Conservation (phyloP, 2,797 vertebrate genomes). For the Crenichthys baileyi region DNA sequence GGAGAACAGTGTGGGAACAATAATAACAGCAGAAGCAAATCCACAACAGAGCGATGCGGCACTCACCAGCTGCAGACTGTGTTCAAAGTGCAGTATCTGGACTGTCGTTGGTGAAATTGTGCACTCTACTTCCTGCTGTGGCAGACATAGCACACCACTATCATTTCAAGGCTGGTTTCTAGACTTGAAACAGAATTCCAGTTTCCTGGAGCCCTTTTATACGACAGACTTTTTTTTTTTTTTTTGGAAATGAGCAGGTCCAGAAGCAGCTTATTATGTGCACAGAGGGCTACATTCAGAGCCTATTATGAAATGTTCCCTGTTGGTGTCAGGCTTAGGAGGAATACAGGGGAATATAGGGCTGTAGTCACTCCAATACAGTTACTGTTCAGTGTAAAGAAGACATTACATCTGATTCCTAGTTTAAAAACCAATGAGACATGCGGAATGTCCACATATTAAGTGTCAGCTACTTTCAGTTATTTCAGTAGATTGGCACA, state of each 20-base stretch:
- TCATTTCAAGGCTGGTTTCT: constrained; percentile 2
- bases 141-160: neutral
- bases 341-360: constrained; percentile 1
- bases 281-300: constrained; percentile 22
- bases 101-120: constrained; percentile 6
- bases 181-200: neutral
- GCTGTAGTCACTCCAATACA: constrained; percentile 15
- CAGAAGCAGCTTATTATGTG: constrained; percentile 21
- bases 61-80: constrained; percentile 8
- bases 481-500: neutral
- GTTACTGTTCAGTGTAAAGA: constrained; percentile 15
- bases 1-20: constrained; percentile 25
- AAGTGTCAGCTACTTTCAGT: neutral
- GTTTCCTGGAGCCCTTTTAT: neutral
- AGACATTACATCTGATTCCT: constrained; percentile 1
- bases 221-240: neutral
- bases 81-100: neutral
- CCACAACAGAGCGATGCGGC: constrained; percentile 7
- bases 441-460: neutral
- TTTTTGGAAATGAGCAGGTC: neutral
- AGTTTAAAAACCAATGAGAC: neutral
- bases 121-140: neutral
- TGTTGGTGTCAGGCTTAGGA: constrained; percentile 16
- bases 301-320: constrained; percentile 25
- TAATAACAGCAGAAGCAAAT: constrained; percentile 19